phyloP scores from a whole-genome alignment of 2,888 invertebrate genomes.

The Athrips mouffetella region DNA sequence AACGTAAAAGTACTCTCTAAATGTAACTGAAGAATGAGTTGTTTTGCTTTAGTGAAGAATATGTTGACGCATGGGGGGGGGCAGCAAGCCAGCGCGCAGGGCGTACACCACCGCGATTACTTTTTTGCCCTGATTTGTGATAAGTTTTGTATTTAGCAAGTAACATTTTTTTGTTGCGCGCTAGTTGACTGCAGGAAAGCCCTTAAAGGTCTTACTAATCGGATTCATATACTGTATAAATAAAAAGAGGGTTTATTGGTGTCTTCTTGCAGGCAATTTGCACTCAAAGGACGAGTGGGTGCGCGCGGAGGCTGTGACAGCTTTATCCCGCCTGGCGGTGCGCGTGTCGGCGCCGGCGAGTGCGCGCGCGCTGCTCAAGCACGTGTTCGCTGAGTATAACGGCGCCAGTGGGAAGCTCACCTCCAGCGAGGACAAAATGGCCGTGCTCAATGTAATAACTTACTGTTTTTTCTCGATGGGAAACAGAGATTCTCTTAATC shows the following conservation, averaged over 20 bases:
- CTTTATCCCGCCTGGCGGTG: slow-evolving; percentile 85
- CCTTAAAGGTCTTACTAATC: neutral
- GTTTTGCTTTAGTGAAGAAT: no score
- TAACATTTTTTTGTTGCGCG: neutral
- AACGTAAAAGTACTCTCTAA: no score
- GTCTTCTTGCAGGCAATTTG: slow-evolving; percentile 81
- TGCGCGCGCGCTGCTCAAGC: slow-evolving; percentile 82
- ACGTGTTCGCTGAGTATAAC: slow-evolving; percentile 88
- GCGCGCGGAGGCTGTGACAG: slow-evolving; percentile 84
- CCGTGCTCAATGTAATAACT: slow-evolving; percentile 83
- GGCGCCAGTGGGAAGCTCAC: slow-evolving; percentile 95
- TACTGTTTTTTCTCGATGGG: no score
- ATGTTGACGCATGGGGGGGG: no score
- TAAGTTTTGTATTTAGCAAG: no score
- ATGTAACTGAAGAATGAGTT: no score
- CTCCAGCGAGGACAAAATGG: slow-evolving; percentile 91
- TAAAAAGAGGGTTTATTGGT: neutral
- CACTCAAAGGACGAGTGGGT: slow-evolving; percentile 90
- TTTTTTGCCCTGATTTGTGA: no score
- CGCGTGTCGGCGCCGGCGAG: slow-evolving; percentile 83
- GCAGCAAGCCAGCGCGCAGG: no score
- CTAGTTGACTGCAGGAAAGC: no score
- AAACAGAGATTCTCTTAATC: no score
- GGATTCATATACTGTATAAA: neutral
- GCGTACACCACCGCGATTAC: no score